Evolutionary conservation across 2,888 invertebrate genomes (phyloP), one percentile per base, ranked within the genome.

Genomic region (Cerceris rybyensis): DNA sequence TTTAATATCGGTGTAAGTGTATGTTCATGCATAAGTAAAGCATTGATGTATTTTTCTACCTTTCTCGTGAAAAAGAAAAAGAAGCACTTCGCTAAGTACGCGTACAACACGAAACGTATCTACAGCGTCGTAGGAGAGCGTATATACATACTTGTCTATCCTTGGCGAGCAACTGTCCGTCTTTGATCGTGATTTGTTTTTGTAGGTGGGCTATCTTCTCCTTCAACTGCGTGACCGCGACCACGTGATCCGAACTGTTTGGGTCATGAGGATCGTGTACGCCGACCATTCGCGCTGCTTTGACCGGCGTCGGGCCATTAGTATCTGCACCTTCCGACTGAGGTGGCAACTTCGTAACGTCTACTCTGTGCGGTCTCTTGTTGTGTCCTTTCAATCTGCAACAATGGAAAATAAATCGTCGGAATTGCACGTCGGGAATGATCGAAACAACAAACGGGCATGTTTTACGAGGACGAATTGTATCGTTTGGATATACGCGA

Each of bases 211-310:
- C 97, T 87, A 98, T 98, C 90, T 98, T 96, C 91, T 98, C 98
- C 91, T 97, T 97, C 11, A 99, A 95, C 90, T 98, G 97, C 0
- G 98, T 98, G 94, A 98, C 97, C 0, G 98, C 98, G 13, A 98
- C 97, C 60, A 98, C 97, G 91, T 98, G 98, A 92, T 98, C 98
- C 0, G 97, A 97, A 89, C 97, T 97, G 91, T 97, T 97, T 0
- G 97, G 96, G 92, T 97, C 97, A 82, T 93, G 91, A 0, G 92
- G 91, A 82, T 93, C 93, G 74, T 92, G 91, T 0, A 91, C 90
- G 6, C 92, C 92, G 28, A 87, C 91, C 86, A 92, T 91, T 66
- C 94, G 90, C 7, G 93, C 93, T 7, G 92, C 90, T 90, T 94
- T 94, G 43, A 92, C 93, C 2, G 92, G 92, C 9, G 93, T 91